Evolutionary conservation across 2,888 invertebrate species (phyloP), one percentile per base, ranked within the genome.

Genomic region (Cataglyphis livida): DNA sequence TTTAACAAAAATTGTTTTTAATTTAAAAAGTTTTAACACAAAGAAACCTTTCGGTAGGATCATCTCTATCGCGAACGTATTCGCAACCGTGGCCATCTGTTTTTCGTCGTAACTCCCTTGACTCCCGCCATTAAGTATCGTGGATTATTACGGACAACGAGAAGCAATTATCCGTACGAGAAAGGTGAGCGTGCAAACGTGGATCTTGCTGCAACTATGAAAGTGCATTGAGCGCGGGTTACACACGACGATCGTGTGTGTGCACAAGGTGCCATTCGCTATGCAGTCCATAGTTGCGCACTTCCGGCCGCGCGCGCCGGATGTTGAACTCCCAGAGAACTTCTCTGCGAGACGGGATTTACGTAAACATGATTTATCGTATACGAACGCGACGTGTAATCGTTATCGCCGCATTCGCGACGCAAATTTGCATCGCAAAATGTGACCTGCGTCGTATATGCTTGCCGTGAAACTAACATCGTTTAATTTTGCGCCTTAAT

Each of bases 281-380:
- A 25, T 44, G 12, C 38, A 71, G n/a, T 35, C 18, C 61, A 25
- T 41, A 81, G 62, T 64, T 15, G 28, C 38, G 62, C 59, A 61
- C 59, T 51, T 59, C 62, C 62, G 28, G 35, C 21, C 21, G 5
- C 9, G 25, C 15, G 25, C 25, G 59, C 62, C 74, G 88, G 87
- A 88, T 88, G 84, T 87, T 84, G 66, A 83, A 68, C 81, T 82
- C 82, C 62, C 70, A 61, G 70, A 71, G 78, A 79, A 81, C 44
- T 81, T 75, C 62, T 82, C 82, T 81, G n/a, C 78, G 59, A 38
- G 75, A 21, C 38, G 48, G 25, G 28, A 28, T 28, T 28, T 28
- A 28, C 28, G 28, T 76, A 83, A 84, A 68, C 59, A 62, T 41
- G 35, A 86, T 66, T 66, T 76, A 78, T 68, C 68, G 32, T 32